Base-by-base conservation (phyloP, 1,140 invertebrate genomes). In the Drosophila neocordata region DNA sequence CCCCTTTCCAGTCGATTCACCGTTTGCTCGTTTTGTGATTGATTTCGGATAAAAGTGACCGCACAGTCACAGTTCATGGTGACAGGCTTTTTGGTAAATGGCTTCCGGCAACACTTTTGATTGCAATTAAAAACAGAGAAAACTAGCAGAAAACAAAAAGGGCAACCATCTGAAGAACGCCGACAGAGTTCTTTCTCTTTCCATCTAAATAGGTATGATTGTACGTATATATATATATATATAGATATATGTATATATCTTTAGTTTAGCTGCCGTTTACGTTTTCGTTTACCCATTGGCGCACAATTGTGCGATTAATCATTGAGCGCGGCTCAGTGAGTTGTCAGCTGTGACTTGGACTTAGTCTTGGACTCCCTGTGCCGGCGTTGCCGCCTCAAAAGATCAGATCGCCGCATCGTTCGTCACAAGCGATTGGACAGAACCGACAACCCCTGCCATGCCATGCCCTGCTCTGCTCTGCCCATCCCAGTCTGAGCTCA, bases 71-170 rank as follows among this genome's bases (percentile, higher is more conserved):
- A 61, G 63, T 63, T 59, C 9, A 63, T 88, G 83, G 69, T 88
- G 83, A 88, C 83, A 88, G 79, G 69, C 59, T 77, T 88, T 87
- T 56, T 56, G 53, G 83, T 88, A 88, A 88, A 88, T 88, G 83
- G 83, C 73, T 88, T 88, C 83, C 83, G 83, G 83, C 83, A 88
- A 88, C 83, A 88, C 83, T 88, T 88, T 88, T 88, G 83, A 88
- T 79, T 78, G 83, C 83, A 88, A 88, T 88, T 88, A 88, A 88
- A 87, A 87, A 77, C 58, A 59, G 55, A 24, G 65, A 73, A 77
- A 79, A 76, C 76, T 82, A 88, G 75, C 76, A 87, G 71, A 87
- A 87, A 87, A 87, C 74, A 81, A 65, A 73, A 44, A 70, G 66
- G 65, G 57, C 56, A 20, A 41, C 37, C 37, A 35, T 15, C 53